These are phyloP conservation scores for Aphelocoma californica DNA, from an alignment of 2,797 vertebrate species.

Conservation along the genomic window DNA sequence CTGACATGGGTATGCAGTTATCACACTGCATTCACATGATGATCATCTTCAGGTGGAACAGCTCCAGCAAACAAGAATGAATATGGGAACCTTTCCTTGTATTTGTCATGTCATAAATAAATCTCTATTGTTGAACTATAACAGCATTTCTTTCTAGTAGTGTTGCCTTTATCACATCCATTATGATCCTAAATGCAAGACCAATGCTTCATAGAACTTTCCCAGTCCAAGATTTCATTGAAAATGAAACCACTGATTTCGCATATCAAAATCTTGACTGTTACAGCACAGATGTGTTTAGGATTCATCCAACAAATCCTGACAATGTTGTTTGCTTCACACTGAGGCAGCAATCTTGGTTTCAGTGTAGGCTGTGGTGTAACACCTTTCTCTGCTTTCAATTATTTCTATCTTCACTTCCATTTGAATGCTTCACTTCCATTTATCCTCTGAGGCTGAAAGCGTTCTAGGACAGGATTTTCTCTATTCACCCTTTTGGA, in stretches of 20 bases:
- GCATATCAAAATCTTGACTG: not conserved
- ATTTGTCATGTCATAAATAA: not conserved
- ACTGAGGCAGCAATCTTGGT: not conserved
- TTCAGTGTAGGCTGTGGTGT: not conserved
- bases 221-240: not conserved
- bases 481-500: not conserved
- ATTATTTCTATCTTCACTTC: not conserved
- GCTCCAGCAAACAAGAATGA: not conserved
- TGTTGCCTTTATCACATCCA: not conserved
- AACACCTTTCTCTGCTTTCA: not conserved
- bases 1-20: not conserved
- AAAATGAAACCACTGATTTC: not conserved
- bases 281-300: not conserved
- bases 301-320: not conserved
- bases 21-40: accelerated
- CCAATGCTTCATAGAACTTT: not conserved
- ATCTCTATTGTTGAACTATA: not conserved
- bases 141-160: not conserved
- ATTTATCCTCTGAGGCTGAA: not conserved
- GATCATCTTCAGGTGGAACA: not conserved
- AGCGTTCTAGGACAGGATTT: not conserved
- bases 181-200: not conserved
- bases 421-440: not conserved
- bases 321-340: not conserved
- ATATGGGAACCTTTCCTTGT: not conserved